phyloP scores from a whole-genome alignment of 2,797 vertebrate genomes.

The Melopsittacus undulatus region DNA sequence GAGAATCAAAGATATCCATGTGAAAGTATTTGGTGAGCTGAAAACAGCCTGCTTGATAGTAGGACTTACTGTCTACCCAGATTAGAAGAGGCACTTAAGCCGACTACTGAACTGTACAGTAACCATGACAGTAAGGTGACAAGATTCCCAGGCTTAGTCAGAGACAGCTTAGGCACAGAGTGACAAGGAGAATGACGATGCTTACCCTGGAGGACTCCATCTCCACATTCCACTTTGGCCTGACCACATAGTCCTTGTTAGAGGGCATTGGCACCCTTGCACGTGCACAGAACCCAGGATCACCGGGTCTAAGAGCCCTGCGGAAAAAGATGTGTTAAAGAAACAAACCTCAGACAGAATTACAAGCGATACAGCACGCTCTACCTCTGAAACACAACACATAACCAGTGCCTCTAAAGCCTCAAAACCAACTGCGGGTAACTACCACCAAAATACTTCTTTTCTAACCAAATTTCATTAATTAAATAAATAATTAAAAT shows the following conservation, averaged over 20 bases:
- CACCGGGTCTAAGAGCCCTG: conserved; percentile 93
- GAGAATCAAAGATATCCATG: neutral
- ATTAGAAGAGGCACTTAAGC: neutral
- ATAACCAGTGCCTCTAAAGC: neutral
- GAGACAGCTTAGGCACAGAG: neutral
- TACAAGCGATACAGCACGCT: neutral
- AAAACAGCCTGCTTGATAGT: neutral
- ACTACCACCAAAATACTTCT: neutral
- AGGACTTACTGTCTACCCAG: neutral
- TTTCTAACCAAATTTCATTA: neutral
- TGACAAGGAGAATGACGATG: neutral
- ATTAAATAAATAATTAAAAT: neutral
- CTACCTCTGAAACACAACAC: neutral
- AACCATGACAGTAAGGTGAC: neutral
- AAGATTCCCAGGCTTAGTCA: neutral
- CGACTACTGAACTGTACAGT: neutral
- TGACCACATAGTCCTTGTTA: conserved; percentile 97
- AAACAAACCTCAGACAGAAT: neutral
- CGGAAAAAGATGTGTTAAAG: neutral
- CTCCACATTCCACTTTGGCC: conserved; percentile 98
- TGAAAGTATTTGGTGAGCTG: neutral
- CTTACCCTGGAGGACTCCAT: conserved; percentile 92
- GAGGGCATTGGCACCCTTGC: conserved; percentile 96
- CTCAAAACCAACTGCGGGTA: neutral
- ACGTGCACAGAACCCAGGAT: conserved; percentile 95